Conservation (phyloP, 2,113 vertebrate genomes). For the Pelodiscus sinensis region DNA sequence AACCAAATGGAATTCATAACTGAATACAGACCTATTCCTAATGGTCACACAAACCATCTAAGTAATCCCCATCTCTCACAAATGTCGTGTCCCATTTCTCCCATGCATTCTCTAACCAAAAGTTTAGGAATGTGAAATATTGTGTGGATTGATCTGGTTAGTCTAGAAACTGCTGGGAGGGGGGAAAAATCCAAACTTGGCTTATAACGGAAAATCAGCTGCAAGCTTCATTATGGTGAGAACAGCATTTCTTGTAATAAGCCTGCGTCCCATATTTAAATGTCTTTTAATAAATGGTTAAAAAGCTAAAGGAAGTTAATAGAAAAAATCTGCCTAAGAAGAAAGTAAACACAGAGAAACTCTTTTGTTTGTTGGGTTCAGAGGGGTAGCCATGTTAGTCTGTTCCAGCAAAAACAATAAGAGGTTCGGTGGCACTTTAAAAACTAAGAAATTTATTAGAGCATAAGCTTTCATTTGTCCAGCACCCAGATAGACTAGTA, state of each 20-base stretch:
- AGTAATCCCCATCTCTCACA: slow-evolving; percentile 41
- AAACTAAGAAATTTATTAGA: too few species aligned
- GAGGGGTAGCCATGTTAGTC: too few species aligned
- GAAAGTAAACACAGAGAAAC: slow-evolving; percentile 12
- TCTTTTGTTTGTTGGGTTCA: slow-evolving; percentile 39
- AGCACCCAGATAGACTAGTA: not conserved
- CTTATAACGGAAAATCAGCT: slow-evolving; percentile 56
- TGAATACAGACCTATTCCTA: slow-evolving; percentile 18
- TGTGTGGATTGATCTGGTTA: slow-evolving; percentile 8
- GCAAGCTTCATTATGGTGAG: not conserved
- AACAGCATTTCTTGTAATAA: slow-evolving; percentile 39
- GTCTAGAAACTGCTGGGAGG: slow-evolving; percentile 51
- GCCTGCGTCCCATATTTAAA: not conserved
- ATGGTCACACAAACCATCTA: slow-evolving; percentile 38
- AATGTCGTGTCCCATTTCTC: slow-evolving; percentile 18
- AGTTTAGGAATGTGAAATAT: not conserved
- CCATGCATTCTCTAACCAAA: slow-evolving; percentile 11
- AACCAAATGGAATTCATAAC: slow-evolving; percentile 40
- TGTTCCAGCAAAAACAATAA: too few species aligned
- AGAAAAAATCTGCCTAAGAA: not conserved
- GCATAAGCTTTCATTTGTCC: too few species aligned
- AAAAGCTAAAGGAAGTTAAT: not conserved
- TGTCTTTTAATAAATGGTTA: slow-evolving; percentile 3
- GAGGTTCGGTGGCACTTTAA: too few species aligned
- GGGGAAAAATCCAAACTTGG: slow-evolving; percentile 61